Percentiles rank a stretch among this genome's conserved stretches.
These are phyloP conservation scores for Thunnus maccoyii DNA, from an alignment of 2,113 vertebrate species.

Conservation along the genomic window DNA sequence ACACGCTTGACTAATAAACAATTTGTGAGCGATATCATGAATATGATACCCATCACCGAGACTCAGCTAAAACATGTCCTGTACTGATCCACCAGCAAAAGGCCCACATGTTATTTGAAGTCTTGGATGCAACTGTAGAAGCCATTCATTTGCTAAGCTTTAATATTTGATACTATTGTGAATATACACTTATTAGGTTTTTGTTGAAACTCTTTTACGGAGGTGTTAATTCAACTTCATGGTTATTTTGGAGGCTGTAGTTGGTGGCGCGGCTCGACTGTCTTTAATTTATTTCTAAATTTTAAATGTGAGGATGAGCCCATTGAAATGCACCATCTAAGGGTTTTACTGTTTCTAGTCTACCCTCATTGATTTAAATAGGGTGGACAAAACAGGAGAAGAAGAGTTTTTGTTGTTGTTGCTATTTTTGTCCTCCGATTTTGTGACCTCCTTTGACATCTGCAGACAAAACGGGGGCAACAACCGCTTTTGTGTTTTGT, in stretches of 20 bases:
- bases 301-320: too few relatives aligned
- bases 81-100: background rate
- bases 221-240: background rate
- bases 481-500: conserved; percentile 35
- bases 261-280: background rate
- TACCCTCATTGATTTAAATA: background rate
- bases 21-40: background rate
- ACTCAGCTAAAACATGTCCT: background rate
- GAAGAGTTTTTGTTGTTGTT: conserved; percentile 9
- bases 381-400: conserved; percentile 18
- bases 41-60: background rate
- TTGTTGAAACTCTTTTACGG: background rate
- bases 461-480: conserved; percentile 66
- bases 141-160: background rate
- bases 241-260: background rate
- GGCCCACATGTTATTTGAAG: background rate
- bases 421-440: conserved; percentile 49
- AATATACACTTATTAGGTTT: background rate
- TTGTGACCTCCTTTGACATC: conserved; percentile 78
- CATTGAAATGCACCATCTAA: background rate
- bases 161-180: background rate
- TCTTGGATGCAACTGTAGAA: background rate
- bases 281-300: background rate
- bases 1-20: conserved; percentile 26
- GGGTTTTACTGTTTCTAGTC: background rate